These are phyloP conservation scores for Sorex maritimensis DNA, from an alignment of 2,797 vertebrate species.

Conservation along the genomic window DNA sequence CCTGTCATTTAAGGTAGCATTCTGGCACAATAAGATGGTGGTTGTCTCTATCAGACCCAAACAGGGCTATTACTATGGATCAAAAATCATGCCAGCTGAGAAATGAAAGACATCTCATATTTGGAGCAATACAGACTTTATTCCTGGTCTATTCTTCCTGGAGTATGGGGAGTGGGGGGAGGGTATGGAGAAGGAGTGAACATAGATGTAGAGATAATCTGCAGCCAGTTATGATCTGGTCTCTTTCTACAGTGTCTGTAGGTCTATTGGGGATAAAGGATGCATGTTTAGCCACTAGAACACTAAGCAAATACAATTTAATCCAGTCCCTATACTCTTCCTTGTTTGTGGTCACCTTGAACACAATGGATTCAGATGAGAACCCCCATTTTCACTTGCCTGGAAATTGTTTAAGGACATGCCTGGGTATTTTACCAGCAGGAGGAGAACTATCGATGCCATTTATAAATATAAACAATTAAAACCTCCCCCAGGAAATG, in stretches of 20 bases:
- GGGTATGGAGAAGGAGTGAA: background rate
- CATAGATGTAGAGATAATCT: too few species aligned
- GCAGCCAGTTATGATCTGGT: background rate
- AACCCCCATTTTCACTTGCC: background rate
- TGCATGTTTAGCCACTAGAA: slow-evolving; percentile 39
- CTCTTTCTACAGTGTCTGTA: background rate
- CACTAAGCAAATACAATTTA: slow-evolving; percentile 42
- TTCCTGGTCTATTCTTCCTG: background rate
- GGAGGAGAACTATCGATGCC: slow-evolving; percentile 16
- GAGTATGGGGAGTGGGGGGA: background rate
- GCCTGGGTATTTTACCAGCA: background rate
- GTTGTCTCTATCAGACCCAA: background rate
- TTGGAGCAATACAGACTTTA: background rate
- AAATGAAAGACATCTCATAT: background rate
- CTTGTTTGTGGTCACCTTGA: background rate
- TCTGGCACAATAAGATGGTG: background rate
- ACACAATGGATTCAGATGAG: background rate
- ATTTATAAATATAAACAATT: slow-evolving; percentile 59
- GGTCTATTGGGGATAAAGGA: background rate
- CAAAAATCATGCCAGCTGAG: background rate
- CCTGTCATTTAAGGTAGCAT: background rate
- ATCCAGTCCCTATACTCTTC: background rate
- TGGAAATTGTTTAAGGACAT: background rate
- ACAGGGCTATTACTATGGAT: background rate
- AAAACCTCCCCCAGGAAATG: slow-evolving; percentile 51